A percentile compares a stretch with the other conserved stretches of the same genome.
These are phyloP conservation scores for Epizoanthus stellaris DNA, from an alignment of 92 coral and sea anemone species.

Conservation along the genomic window DNA sequence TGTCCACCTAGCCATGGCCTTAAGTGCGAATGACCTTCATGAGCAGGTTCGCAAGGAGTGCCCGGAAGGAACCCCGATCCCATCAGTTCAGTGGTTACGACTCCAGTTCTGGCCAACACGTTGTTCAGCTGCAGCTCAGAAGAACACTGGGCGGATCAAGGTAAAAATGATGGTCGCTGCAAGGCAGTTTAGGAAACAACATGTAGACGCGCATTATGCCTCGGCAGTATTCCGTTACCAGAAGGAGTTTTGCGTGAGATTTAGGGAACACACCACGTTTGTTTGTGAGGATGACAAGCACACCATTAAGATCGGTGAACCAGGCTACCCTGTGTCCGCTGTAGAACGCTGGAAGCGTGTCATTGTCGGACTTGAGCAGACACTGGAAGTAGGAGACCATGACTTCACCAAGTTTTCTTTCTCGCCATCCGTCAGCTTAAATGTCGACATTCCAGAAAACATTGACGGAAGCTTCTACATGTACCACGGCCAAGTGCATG, in stretches of 20 bases:
- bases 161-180: slow-evolving; percentile 68
- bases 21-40: slow-evolving; percentile 64
- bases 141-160: slow-evolving; percentile 59
- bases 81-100: slow-evolving; percentile 65
- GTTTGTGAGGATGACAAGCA: slow-evolving; percentile 79
- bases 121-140: slow-evolving; percentile 64
- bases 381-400: slow-evolving; percentile 69
- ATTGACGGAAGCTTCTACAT: slow-evolving; percentile 66
- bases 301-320: slow-evolving; percentile 70
- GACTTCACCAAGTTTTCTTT: slow-evolving; percentile 60
- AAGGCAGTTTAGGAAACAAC: slow-evolving; percentile 61
- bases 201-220: slow-evolving; percentile 61
- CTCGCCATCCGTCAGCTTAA: too few relatives aligned
- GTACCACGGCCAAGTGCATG: slow-evolving; percentile 56
- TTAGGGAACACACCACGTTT: slow-evolving; percentile 57
- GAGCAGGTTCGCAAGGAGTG: slow-evolving; percentile 49
- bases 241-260: slow-evolving; percentile 56
- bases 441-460: slow-evolving; percentile 49
- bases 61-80: slow-evolving; percentile 54
- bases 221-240: slow-evolving; percentile 64
- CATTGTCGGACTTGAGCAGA: slow-evolving; percentile 62
- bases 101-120: slow-evolving; percentile 69
- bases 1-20: slow-evolving; percentile 62
- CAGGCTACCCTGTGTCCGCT: slow-evolving; percentile 71
- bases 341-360: slow-evolving; percentile 68